Conservation (phyloP, 2,797 vertebrate species). For the Cyprinella venusta region DNA sequence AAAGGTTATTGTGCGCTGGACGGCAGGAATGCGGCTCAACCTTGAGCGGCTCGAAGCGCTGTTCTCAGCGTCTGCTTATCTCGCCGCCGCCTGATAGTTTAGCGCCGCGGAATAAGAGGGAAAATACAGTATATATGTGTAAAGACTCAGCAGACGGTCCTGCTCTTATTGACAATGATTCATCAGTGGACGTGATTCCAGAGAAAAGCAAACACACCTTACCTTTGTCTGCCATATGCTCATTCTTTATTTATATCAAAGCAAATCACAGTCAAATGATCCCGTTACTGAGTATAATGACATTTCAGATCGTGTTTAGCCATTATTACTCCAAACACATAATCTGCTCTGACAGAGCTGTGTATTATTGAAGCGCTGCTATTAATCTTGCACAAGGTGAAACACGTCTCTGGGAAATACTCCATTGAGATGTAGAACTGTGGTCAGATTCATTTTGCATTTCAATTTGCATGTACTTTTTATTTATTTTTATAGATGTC, state of each 20-base stretch:
- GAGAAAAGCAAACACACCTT: conserved; percentile 30
- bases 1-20: conserved; percentile 56
- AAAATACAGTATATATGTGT: conserved; percentile 64
- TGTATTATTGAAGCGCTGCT: conserved; percentile 98
- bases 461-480: conserved; percentile 99
- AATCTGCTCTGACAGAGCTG: conserved; percentile 97
- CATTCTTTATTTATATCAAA: conserved; percentile 86
- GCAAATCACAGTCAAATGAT: conserved; percentile 93
- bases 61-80: conserved; percentile 85
- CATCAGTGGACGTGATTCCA: conserved; percentile 13
- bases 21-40: conserved; percentile 87
- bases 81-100: conserved; percentile 78
- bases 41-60: conserved; percentile 88
- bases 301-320: conserved; percentile 96
- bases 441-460: conserved; percentile 99
- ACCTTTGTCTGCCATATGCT: conserved; percentile 70
- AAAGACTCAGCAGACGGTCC: conserved; percentile 18
- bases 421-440: conserved; percentile 99
- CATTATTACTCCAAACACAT: conserved; percentile 97
- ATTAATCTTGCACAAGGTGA: conserved; percentile 99
- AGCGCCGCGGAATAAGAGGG: conserved; percentile 75
- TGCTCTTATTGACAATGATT: conserved; percentile 21
- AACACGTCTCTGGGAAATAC: conserved; percentile 98
- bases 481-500: conserved; percentile 98
- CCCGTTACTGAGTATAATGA: conserved; percentile 94